Base-by-base conservation (phyloP, 2,888 invertebrate species). In the Ennomos fuscantarius region DNA sequence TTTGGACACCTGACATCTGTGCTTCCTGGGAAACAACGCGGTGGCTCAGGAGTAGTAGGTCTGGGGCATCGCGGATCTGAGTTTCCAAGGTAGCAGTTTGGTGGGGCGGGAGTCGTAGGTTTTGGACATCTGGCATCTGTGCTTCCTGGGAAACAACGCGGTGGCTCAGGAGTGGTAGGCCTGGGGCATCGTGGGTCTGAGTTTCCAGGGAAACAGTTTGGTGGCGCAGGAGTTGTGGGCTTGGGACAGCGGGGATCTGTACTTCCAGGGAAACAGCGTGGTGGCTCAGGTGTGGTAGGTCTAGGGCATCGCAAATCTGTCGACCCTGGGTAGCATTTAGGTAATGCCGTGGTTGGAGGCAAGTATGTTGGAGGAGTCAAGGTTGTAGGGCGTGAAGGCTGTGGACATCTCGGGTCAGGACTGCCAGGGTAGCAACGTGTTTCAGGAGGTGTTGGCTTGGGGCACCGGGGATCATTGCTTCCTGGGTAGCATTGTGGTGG, bases 51-150 rank as follows among this genome's bases (percentile, higher is more conserved):
- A 6, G 68, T 63, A 0, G 65, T 65, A 12, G 76, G 71, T 47
- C 59, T 55, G 2, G 78, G 79, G 50, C 79, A 79, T 33, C 78
- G 57, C n/a, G 77, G 75, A 43, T 81, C 79, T 8, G 63, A 50
- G 32, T 70, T 70, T 5, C 79, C 81, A n/a, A 76, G 77, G 56
- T 64, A 74, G 53, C 79, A 79, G 0, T 11, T 57, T 9, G 65
- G 68, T 15, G 62, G 60, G 0, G 66, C 66, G 8, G 65, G 62
- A 8, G 67, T 65, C 8, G 68, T 68, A 40, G 75, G 73, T 53
- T 69, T 74, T 0, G 80, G 81, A 56, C 85, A 86, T 41, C 78
- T 69, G 0, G 81, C 78, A 66, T 86, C 85, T 5, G 62, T 66
- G 5, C 77, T 79, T 42, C 85, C 86, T 2, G 68, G 65, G 44